A percentile compares a stretch with the other conserved stretches of the same genome.
These are phyloP conservation scores for Rousettus leschenaultii DNA, from an alignment of 2,113 vertebrate genomes.

Conservation along the genomic window DNA sequence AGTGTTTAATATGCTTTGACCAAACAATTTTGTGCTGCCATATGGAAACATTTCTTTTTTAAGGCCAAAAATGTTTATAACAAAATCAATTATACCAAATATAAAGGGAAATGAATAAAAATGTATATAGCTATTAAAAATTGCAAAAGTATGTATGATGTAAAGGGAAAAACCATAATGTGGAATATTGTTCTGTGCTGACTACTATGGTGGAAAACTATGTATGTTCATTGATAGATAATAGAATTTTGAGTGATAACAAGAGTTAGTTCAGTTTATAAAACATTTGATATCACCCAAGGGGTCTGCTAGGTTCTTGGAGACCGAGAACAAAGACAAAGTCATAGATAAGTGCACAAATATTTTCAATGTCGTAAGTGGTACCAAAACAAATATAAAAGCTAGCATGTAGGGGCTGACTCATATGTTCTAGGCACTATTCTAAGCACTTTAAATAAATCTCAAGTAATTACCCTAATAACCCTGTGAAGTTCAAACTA, in stretches of 20 bases:
- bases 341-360: not conserved
- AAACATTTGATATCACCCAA: not conserved
- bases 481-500: not conserved
- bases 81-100: not conserved
- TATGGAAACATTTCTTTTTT: not conserved
- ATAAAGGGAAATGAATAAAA: not conserved
- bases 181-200: not conserved
- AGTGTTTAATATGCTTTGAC: not conserved
- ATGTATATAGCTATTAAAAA: not conserved
- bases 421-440: not conserved
- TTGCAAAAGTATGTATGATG: not conserved
- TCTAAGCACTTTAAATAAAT: not conserved
- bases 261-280: not conserved
- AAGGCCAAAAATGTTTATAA: not conserved
- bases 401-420: not conserved
- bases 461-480: not conserved
- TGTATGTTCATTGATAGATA: not conserved
- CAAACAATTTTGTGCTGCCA: not conserved
- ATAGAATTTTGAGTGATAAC: not conserved
- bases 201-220: not conserved
- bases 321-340: not conserved
- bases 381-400: conserved; percentile 23
- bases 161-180: not conserved
- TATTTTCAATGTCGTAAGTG: not conserved
- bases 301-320: not conserved